Evolutionary conservation across 2,888 invertebrate genomes (phyloP).

Genomic region (Ochropleura leucogaster): DNA sequence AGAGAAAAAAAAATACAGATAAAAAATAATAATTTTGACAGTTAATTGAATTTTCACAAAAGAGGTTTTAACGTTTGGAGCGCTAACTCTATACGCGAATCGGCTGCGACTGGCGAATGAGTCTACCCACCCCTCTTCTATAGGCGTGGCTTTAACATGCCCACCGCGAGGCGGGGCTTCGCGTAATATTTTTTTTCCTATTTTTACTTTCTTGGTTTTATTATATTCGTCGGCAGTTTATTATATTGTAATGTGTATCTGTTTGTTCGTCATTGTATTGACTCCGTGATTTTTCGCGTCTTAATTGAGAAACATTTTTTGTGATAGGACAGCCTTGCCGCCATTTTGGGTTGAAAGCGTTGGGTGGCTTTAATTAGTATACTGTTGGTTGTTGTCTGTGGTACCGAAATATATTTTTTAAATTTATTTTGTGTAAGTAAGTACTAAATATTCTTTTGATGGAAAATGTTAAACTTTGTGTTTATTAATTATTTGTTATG

Average conservation of each 20-base stretch:
- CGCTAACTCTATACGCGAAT: slow-evolving; percentile 84
- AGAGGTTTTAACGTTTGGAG: slow-evolving; percentile 67
- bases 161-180: slow-evolving; percentile 76
- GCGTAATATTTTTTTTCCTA: slow-evolving; percentile 74
- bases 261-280: slow-evolving; percentile 81
- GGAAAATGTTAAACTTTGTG: slow-evolving; percentile 6
- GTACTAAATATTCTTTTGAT: not conserved
- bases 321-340: slow-evolving; percentile 61
- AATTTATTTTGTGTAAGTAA: slow-evolving; percentile 11
- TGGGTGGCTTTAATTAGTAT: slow-evolving; percentile 61
- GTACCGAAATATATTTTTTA: slow-evolving; percentile 52
- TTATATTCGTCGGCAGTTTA: slow-evolving; percentile 82
- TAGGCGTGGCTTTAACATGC: slow-evolving; percentile 78
- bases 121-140: slow-evolving; percentile 72
- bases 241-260: slow-evolving; percentile 86
- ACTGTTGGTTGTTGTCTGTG: slow-evolving; percentile 44
- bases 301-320: slow-evolving; percentile 76
- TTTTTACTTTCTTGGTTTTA: slow-evolving; percentile 80
- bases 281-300: slow-evolving; percentile 74
- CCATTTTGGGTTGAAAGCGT: slow-evolving; percentile 61
- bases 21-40: slow-evolving; percentile 60
- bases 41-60: slow-evolving; percentile 65
- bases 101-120: slow-evolving; percentile 83
- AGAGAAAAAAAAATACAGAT: slow-evolving; percentile 51
- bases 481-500: not conserved